These are phyloP conservation scores for Anas capensis DNA, from an alignment of 2,797 vertebrate species.

Conservation along the genomic window DNA sequence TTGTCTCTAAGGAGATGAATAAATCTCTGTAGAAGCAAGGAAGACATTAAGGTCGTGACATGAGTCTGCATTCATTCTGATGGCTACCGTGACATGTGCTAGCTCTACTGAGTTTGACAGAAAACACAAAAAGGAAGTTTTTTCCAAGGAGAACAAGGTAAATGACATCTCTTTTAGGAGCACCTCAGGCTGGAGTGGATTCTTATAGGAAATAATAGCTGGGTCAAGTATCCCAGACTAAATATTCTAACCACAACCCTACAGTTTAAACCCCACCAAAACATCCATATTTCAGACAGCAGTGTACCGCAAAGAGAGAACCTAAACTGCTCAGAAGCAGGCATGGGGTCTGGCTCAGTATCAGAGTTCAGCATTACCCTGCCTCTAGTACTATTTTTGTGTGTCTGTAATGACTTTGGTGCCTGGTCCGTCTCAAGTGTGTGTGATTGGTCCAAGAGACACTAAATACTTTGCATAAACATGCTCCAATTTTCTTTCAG, in stretches of 20 bases:
- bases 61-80: rapidly evolving
- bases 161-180: neutral
- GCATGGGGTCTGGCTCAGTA: neutral
- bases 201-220: neutral
- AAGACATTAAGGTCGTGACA: neutral
- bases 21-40: neutral
- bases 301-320: neutral
- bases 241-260: neutral
- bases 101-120: neutral
- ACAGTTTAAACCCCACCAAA: neutral
- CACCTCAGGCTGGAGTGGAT: neutral
- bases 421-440: neutral
- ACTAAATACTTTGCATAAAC: neutral
- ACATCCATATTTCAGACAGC: neutral
- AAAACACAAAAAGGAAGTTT: neutral
- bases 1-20: neutral
- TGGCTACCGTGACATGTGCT: neutral
- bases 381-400: neutral
- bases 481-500: neutral
- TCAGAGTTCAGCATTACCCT: neutral
- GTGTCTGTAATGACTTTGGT: neutral
- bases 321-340: neutral
- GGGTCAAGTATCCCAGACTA: neutral
- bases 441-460: too few relatives aligned
- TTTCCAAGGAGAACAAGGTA: neutral